Conservation (phyloP, 2,113 vertebrate species). For the Holacanthus passer region DNA sequence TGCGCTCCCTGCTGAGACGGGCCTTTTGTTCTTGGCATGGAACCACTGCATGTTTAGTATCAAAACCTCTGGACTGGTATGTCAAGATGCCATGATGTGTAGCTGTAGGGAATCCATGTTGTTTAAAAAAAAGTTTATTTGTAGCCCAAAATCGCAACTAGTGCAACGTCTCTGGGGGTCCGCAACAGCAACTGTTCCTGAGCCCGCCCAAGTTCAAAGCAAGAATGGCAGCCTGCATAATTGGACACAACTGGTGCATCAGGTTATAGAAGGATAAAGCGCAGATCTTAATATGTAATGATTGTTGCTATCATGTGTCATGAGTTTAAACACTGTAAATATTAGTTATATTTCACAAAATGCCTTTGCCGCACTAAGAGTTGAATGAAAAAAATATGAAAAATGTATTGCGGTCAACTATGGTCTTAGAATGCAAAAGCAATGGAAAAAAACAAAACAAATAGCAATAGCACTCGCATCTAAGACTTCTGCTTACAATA, state of each 20-base stretch:
- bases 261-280: background rate
- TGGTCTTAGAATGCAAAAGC: background rate
- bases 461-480: too few relatives aligned
- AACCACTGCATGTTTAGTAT: slow-evolving; percentile 78
- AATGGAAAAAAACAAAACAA: too few relatives aligned
- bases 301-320: background rate
- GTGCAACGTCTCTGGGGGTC: background rate
- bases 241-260: background rate
- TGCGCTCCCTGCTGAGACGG: slow-evolving; percentile 64
- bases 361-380: background rate
- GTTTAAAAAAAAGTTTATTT: slow-evolving; percentile 50
- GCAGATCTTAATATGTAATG: background rate
- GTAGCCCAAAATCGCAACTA: slow-evolving; percentile 1
- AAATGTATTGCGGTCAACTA: background rate
- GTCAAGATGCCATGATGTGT: slow-evolving; percentile 48
- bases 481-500: background rate
- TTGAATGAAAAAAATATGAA: background rate
- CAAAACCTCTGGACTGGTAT: slow-evolving; percentile 55
- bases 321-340: background rate
- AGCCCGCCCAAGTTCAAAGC: background rate
- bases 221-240: background rate
- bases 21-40: slow-evolving; percentile 77
- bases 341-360: background rate
- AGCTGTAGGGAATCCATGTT: slow-evolving; percentile 44
- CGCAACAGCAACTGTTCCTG: background rate